phyloP scores from a whole-genome alignment of 2,113 vertebrate genomes.

The Bambusicola thoracicus region DNA sequence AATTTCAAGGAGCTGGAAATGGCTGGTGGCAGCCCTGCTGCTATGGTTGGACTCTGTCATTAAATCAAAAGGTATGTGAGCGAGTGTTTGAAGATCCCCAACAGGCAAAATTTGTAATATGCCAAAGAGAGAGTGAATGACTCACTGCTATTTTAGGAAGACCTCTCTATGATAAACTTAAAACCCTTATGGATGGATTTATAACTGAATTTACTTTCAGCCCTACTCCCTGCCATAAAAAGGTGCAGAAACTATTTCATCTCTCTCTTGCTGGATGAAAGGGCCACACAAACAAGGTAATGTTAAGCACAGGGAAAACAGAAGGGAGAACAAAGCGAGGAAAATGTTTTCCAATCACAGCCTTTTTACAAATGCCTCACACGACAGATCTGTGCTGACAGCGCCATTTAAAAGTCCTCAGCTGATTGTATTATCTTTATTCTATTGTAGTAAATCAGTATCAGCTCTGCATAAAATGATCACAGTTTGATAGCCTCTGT shows the following conservation, averaged over 20 bases:
- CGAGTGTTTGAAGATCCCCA: background rate
- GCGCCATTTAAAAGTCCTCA: background rate
- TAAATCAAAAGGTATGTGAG: background rate
- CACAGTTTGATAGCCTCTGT: background rate
- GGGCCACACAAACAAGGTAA: background rate
- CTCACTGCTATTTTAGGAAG: conserved; percentile 22
- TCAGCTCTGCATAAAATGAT: background rate
- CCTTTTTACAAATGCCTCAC: background rate
- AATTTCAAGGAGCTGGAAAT: background rate
- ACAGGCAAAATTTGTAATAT: background rate
- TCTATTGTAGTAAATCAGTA: background rate
- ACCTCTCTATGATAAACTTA: background rate
- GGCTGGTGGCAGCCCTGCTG: background rate
- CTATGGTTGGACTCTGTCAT: background rate
- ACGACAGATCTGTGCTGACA: background rate
- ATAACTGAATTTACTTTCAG: background rate
- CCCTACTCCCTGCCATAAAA: background rate
- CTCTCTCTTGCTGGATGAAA: background rate
- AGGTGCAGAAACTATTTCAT: background rate
- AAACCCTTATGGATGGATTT: background rate
- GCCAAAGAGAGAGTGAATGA: background rate
- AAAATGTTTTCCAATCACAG: background rate
- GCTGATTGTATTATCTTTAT: background rate
- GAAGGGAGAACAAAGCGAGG: background rate
- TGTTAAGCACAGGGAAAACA: background rate